Evolutionary conservation across 2,797 vertebrate genomes (phyloP).

Genomic region (Sebastes cheni): DNA sequence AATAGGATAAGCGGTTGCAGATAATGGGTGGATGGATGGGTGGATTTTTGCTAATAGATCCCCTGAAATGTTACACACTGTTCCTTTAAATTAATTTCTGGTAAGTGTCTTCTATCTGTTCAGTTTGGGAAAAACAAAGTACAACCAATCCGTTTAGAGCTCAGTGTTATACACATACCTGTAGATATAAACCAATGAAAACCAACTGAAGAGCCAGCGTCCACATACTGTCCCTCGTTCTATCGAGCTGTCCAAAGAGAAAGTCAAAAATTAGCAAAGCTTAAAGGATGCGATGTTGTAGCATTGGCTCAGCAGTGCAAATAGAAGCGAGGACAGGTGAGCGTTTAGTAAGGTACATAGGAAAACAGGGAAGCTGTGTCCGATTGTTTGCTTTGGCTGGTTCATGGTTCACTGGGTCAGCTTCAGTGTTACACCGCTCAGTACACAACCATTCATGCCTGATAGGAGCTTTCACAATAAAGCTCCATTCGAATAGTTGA

Average conservation of each 20-base stretch:
- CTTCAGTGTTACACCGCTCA: not conserved
- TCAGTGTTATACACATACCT: slow-evolving; percentile 43
- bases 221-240: slow-evolving; percentile 43
- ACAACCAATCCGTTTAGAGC: not conserved
- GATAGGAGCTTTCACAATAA: not conserved
- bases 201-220: slow-evolving; percentile 13
- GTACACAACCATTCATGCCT: not conserved
- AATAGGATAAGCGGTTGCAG: too few relatives aligned
- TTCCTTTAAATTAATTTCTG: not conserved
- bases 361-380: not conserved
- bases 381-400: slow-evolving; percentile 29
- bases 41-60: too few relatives aligned
- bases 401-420: slow-evolving; percentile 40
- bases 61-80: not conserved
- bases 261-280: not conserved
- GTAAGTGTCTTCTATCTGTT: not conserved
- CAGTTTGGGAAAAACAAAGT: not conserved
- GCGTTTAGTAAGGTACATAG: not conserved
- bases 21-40: too few relatives aligned
- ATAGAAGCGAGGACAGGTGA: not conserved
- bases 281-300: not conserved
- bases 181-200: slow-evolving; percentile 19
- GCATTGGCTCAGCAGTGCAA: not conserved
- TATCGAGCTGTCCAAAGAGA: not conserved
- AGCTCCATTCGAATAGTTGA: not conserved